Percentiles rank a stretch among this genome's conserved stretches.
Evolutionary conservation across 1,140 invertebrate genomes (phyloP).

Genomic region (Glossosoma conforme): DNA sequence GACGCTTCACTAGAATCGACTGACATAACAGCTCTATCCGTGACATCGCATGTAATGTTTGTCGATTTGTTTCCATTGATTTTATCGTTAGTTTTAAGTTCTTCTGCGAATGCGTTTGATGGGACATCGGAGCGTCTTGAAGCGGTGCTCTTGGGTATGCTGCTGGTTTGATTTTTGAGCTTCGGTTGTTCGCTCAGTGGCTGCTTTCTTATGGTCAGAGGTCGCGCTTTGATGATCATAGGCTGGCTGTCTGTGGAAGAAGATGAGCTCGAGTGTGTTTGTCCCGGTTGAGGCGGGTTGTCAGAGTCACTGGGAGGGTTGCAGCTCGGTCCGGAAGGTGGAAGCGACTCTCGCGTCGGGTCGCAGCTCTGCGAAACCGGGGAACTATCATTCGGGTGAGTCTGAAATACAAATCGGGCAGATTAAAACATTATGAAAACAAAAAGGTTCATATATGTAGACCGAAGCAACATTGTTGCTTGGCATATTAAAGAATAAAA

Average conservation of each 20-base stretch:
- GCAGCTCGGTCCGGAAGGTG: slow-evolving; percentile 20
- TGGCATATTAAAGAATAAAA: too few species aligned
- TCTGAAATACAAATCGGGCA: slow-evolving; percentile 3
- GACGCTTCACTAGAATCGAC: slow-evolving; percentile 27
- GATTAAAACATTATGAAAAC: background rate
- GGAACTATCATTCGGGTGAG: slow-evolving; percentile 11
- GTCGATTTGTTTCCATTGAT: slow-evolving; percentile 29
- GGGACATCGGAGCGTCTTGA: slow-evolving; percentile 77
- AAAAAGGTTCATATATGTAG: too few species aligned
- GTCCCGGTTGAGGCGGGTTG: slow-evolving; percentile 14
- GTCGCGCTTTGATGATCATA: slow-evolving; percentile 72
- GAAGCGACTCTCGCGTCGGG: slow-evolving; percentile 6
- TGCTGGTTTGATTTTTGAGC: slow-evolving; percentile 55
- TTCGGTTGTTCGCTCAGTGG: slow-evolving; percentile 70
- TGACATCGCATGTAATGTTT: slow-evolving; percentile 49
- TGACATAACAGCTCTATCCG: slow-evolving; percentile 28
- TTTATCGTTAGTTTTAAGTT: slow-evolving; percentile 35
- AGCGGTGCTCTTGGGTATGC: slow-evolving; percentile 54
- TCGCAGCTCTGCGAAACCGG: slow-evolving; percentile 2
- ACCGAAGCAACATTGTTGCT: too few species aligned
- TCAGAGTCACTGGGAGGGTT: slow-evolving; percentile 19
- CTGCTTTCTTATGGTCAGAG: slow-evolving; percentile 73
- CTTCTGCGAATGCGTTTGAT: slow-evolving; percentile 71
- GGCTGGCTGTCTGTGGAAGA: slow-evolving; percentile 40
- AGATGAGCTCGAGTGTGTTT: slow-evolving; percentile 21